A percentile compares a stretch with the other conserved stretches of the same genome.
Evolutionary conservation across 2,888 invertebrate genomes (phyloP).

Genomic region (Leptura quadrifasciata): DNA sequence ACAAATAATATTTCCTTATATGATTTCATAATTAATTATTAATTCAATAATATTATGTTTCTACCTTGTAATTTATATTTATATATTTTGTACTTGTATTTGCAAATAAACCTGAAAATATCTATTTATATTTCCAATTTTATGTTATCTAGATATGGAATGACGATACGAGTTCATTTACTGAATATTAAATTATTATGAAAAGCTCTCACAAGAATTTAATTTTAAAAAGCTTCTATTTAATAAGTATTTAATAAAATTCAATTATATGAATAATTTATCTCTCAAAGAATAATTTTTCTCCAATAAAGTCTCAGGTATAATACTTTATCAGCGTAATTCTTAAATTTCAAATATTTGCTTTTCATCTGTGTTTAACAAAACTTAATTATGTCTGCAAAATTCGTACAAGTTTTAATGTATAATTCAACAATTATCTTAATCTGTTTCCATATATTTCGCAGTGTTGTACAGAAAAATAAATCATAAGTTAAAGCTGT

Average conservation of each 20-base stretch:
- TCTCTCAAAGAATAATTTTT: not conserved
- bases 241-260: not conserved
- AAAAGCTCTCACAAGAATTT: not conserved
- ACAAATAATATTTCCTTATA: too few species aligned
- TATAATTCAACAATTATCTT: not conserved
- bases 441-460: too few species aligned
- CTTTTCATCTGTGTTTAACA: not conserved
- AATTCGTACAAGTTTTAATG: not conserved
- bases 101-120: too few species aligned
- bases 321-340: not conserved
- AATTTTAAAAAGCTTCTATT: constrained; percentile 3
- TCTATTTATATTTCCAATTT: too few species aligned
- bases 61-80: too few species aligned
- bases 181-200: not conserved
- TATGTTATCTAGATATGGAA: not conserved
- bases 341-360: not conserved
- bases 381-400: not conserved
- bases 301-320: not conserved
- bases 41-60: too few species aligned
- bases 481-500: too few species aligned
- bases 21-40: too few species aligned
- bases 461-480: too few species aligned
- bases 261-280: not conserved
- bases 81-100: too few species aligned
- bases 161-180: not conserved